Conservation (phyloP, 2,797 vertebrate genomes). For the Pangasius krempfi region DNA sequence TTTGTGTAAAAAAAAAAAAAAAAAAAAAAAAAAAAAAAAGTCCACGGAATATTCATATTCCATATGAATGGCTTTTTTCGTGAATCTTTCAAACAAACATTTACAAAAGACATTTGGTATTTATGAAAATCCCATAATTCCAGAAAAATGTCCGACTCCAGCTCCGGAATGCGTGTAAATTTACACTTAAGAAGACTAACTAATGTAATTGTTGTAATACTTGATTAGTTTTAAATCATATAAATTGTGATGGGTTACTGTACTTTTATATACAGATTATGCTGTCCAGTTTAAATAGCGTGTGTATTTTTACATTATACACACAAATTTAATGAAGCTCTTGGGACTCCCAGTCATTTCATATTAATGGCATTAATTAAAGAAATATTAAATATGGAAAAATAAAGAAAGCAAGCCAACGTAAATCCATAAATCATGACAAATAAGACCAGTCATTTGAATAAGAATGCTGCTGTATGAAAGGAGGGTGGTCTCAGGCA, state of each 20-base stretch:
- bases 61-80: not conserved
- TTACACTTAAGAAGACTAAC: not conserved
- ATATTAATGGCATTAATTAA: not conserved
- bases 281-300: not conserved
- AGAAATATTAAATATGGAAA: not conserved
- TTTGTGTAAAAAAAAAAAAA: not conserved
- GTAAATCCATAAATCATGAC: not conserved
- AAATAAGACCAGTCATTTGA: not conserved
- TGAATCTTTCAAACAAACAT: not conserved
- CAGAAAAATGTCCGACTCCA: not conserved
- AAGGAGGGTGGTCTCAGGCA: not conserved
- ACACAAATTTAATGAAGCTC: not conserved
- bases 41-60: not conserved
- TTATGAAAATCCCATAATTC: not conserved
- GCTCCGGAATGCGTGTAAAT: not conserved
- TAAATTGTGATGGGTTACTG: not conserved
- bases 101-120: not conserved
- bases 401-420: not conserved
- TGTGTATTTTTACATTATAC: not conserved
- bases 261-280: not conserved
- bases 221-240: not conserved
- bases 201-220: not conserved
- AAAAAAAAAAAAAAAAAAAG: not conserved
- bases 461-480: not conserved
- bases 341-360: not conserved